Evolutionary conservation across 2,113 vertebrate species (phyloP), one percentile per base, ranked within the genome.

Genomic region (Amphilophus citrinellus): DNA sequence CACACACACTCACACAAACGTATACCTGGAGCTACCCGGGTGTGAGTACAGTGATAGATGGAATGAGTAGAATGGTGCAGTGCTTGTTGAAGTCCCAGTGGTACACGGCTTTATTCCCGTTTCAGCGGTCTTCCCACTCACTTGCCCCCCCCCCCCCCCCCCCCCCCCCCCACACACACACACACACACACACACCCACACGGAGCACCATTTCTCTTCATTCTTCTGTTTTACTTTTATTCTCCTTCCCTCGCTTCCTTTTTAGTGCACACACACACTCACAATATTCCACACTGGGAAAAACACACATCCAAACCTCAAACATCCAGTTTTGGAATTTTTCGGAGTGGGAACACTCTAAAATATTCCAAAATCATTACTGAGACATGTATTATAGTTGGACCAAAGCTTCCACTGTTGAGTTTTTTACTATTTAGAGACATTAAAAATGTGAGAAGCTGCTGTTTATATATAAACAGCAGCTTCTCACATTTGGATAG

Each of bases 41-140:
- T 37, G 8, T 27, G 27, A 80, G 84, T 82, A 14, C 35, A 7
- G 89, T 92, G 92, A 92, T 92, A 73, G 84, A 92, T 92, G 88
- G 84, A 91, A 83, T 24, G 18, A 57, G 75, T 63, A 75, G 84
- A 84, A 76, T 90, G 81, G 91, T 9, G 88, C 91, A 91, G 89
- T 88, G 89, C 87, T 91, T 59, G 77, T 84, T 80, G 22, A 84
- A 89, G 80, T 90, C 89, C 92, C 91, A 18, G 75, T 1, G 57
- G 83, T 61, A 77, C 87, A 37, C 13, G 24, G 63, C 86, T 90
- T 84, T 82, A 79, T 91, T 89, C 80, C 80, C 76, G 87, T 89
- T 91, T 88, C 88, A 85, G 80, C 73, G 3, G 76, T 73, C 78
- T 56, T 53, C 11, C 39, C 5, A 6, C 78, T 75, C 60, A 1